These are phyloP conservation scores for Arrhopalites spinosus DNA, from an alignment of 2,888 invertebrate species.

Conservation along the genomic window DNA sequence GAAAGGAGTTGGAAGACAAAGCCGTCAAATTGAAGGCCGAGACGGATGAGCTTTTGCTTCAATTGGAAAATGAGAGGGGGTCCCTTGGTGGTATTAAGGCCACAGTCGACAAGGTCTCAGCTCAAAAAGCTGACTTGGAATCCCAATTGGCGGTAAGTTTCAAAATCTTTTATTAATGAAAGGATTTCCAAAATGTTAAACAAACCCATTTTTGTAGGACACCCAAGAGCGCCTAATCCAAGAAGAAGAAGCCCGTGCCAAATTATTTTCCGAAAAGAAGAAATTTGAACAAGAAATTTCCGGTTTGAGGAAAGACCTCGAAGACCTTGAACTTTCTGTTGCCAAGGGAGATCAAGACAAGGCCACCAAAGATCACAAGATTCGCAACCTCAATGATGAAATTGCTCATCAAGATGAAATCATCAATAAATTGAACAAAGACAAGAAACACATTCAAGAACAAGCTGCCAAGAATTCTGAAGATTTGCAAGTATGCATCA, in stretches of 20 bases:
- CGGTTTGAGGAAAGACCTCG: slow-evolving; percentile 95
- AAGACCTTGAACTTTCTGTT: slow-evolving; percentile 90
- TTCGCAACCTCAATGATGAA: slow-evolving; percentile 97
- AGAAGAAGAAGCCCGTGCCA: slow-evolving; percentile 96
- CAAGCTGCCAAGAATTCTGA: slow-evolving; percentile 89
- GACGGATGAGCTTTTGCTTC: slow-evolving; percentile 88
- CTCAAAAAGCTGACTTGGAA: slow-evolving; percentile 96
- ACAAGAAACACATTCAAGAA: slow-evolving; percentile 97
- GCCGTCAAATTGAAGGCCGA: slow-evolving; percentile 91
- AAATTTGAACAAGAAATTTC: slow-evolving; percentile 94
- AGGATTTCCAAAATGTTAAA: no score
- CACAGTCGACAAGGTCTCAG: slow-evolving; percentile 87
- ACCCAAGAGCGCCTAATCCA: slow-evolving; percentile 95
- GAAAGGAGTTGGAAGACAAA: slow-evolving; percentile 94
- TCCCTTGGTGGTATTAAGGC: slow-evolving; percentile 89
- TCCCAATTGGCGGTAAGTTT: slow-evolving; percentile 86
- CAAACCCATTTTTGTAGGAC: slow-evolving; percentile 71
- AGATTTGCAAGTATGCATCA: slow-evolving; percentile 77
- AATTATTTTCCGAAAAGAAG: slow-evolving; percentile 93
- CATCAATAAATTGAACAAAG: slow-evolving; percentile 98
- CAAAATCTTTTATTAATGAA: neutral
- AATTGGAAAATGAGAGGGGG: slow-evolving; percentile 93
- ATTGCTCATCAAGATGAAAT: slow-evolving; percentile 98
- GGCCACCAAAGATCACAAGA: slow-evolving; percentile 98
- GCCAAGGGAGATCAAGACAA: slow-evolving; percentile 97